Conservation (phyloP, 2,888 invertebrate genomes). For the Odiellus spinosus region DNA sequence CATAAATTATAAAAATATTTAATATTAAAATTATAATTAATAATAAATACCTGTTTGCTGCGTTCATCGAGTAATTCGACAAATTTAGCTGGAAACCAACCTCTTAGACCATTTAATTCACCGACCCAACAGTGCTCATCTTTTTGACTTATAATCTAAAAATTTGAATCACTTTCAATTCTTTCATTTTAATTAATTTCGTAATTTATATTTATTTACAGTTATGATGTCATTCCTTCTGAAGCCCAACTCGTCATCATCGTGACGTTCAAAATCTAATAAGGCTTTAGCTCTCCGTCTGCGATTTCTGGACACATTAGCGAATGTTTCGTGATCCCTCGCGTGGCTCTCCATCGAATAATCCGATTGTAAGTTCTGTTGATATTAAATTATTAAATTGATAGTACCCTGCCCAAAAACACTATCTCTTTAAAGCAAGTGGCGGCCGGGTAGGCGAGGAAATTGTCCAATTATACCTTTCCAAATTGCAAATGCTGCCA, state of each 20-base stretch:
- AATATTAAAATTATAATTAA: background rate
- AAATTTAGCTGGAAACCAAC: conserved; percentile 96
- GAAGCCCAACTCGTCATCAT: conserved; percentile 96
- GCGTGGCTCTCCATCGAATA: conserved; percentile 91
- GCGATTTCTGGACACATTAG: conserved; percentile 66
- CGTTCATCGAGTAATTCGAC: conserved; percentile 89
- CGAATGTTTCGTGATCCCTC: conserved; percentile 81
- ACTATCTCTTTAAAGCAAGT: too few relatives aligned
- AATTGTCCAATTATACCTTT: too few relatives aligned
- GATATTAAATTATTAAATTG: too few relatives aligned
- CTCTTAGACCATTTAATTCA: conserved; percentile 73
- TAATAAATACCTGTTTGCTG: conserved; percentile 45
- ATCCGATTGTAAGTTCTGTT: conserved; percentile 48
- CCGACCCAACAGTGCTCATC: conserved; percentile 99
- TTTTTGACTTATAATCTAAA: conserved; percentile 61
- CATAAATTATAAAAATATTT: conserved; percentile 1
- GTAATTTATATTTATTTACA: conserved; percentile 35
- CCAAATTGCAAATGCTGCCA: too few relatives aligned
- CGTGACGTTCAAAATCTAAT: conserved; percentile 90
- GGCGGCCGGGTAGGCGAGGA: too few relatives aligned
- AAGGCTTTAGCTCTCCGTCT: conserved; percentile 78
- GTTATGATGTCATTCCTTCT: conserved; percentile 97
- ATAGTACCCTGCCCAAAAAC: too few relatives aligned
- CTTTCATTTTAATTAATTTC: background rate
- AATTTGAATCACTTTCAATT: background rate